Evolutionary conservation across 2,888 invertebrate species (phyloP).

Genomic region (Drosophila macrothrix): DNA sequence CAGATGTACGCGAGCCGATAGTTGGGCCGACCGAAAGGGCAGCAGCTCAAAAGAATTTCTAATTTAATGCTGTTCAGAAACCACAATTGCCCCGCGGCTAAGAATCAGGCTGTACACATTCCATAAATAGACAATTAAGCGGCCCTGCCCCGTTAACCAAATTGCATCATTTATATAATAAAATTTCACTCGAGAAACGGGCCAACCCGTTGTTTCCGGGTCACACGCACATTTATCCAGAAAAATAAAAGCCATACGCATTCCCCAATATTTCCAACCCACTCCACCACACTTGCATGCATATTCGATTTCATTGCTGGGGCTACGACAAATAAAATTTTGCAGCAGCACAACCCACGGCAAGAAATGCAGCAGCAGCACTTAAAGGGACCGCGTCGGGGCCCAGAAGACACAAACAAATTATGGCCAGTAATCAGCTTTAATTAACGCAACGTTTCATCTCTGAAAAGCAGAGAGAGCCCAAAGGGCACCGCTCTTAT

Average conservation of each 20-base stretch:
- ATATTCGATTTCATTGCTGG: constrained; percentile 60
- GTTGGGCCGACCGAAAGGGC: constrained; percentile 35
- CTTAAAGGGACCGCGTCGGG: constrained; percentile 57
- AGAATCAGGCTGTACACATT: constrained; percentile 27
- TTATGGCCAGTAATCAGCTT: constrained; percentile 74
- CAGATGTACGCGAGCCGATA: constrained; percentile 32
- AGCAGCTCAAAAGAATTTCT: constrained; percentile 46
- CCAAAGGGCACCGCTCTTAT: constrained; percentile 34
- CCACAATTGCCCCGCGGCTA: constrained; percentile 18
- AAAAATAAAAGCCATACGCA: constrained; percentile 16
- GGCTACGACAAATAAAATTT: constrained; percentile 59
- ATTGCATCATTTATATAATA: constrained; percentile 77
- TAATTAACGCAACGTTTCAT: constrained; percentile 76
- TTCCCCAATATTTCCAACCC: constrained; percentile 28
- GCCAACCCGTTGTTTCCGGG: constrained; percentile 58
- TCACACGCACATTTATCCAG: constrained; percentile 59
- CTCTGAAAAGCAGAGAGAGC: constrained; percentile 34
- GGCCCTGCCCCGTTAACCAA: constrained; percentile 37
- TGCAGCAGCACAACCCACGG: constrained; percentile 66
- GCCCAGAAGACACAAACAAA: constrained; percentile 71
- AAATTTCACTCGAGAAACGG: constrained; percentile 54
- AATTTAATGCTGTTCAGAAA: constrained; percentile 24
- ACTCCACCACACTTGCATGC: neutral
- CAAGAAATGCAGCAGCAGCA: constrained; percentile 31
- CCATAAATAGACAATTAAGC: constrained; percentile 61